phyloP scores from a whole-genome alignment of 2,888 invertebrate genomes.

The Drosophila antonietae region DNA sequence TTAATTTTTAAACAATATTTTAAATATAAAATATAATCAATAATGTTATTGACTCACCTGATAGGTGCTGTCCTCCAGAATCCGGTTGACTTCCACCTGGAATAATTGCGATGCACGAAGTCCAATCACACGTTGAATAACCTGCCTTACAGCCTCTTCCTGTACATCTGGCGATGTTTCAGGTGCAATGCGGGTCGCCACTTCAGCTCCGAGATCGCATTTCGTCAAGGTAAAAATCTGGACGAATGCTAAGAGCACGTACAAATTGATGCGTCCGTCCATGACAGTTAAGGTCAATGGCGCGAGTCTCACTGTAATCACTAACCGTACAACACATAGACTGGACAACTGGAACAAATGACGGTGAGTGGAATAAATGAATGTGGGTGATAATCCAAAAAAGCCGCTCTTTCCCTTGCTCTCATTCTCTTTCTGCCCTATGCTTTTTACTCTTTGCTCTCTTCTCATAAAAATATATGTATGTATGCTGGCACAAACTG shows the following conservation, averaged over 20 bases:
- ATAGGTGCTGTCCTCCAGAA: constrained; percentile 54
- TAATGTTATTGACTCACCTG: constrained; percentile 43
- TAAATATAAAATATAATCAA: too few relatives aligned
- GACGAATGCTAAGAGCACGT: constrained; percentile 48
- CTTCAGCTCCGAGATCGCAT: constrained; percentile 28
- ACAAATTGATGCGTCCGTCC: constrained; percentile 16
- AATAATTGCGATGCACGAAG: constrained; percentile 48
- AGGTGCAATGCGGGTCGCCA: constrained; percentile 52
- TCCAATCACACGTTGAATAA: constrained; percentile 70
- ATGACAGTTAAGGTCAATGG: constrained; percentile 31
- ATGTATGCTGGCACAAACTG: too few relatives aligned
- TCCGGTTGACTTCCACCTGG: constrained; percentile 56
- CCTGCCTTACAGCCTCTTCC: constrained; percentile 54
- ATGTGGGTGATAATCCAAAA: too few relatives aligned
- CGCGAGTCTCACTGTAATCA: constrained; percentile 30
- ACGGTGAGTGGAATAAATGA: too few relatives aligned
- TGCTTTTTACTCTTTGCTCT: too few relatives aligned
- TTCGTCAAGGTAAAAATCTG: constrained; percentile 5
- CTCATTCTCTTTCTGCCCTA: too few relatives aligned
- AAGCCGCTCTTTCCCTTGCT: too few relatives aligned
- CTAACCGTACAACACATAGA: too few relatives aligned
- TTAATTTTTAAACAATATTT: too few relatives aligned
- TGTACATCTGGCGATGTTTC: constrained; percentile 53
- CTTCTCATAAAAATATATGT: too few relatives aligned
- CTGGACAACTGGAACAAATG: too few relatives aligned